A percentile compares a stretch with the other conserved stretches of the same genome.
phyloP scores from a whole-genome alignment of 1,140 invertebrate genomes.

The Cyphomyrmex costatus region DNA sequence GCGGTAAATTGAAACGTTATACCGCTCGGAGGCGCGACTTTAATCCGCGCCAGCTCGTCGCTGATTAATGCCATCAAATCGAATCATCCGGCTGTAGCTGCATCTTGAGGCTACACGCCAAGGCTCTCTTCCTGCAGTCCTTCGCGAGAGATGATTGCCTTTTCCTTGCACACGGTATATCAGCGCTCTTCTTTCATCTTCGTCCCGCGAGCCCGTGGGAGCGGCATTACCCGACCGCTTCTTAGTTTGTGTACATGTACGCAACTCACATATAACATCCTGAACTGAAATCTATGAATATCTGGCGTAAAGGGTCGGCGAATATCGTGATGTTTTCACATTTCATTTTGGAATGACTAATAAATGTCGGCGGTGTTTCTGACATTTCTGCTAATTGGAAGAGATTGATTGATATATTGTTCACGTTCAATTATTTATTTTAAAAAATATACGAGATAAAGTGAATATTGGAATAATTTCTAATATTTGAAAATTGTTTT shows the following conservation, averaged over 20 bases:
- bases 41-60: constrained; percentile 73
- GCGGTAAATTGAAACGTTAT: constrained; percentile 76
- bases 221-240: constrained; percentile 69
- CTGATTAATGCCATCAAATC: constrained; percentile 76
- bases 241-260: constrained; percentile 33
- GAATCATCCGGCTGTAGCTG: constrained; percentile 67
- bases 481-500: not conserved
- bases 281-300: constrained; percentile 25
- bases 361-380: not conserved
- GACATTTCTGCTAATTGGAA: not conserved
- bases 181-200: constrained; percentile 68
- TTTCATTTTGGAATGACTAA: not conserved
- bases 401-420: constrained; percentile 10
- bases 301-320: constrained; percentile 7
- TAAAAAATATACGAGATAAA: not conserved
- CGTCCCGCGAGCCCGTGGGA: constrained; percentile 61
- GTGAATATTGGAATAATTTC: not conserved
- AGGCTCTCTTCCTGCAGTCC: constrained; percentile 53
- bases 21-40: constrained; percentile 63
- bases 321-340: constrained; percentile 1
- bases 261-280: constrained; percentile 26
- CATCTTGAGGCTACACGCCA: constrained; percentile 67
- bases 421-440: not conserved
- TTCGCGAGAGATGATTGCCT: constrained; percentile 66
- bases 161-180: constrained; percentile 44